Percentiles rank a stretch among this genome's conserved stretches.
These are phyloP conservation scores for Dromiciops gliroides DNA, from an alignment of 2,113 vertebrate species.

Conservation along the genomic window DNA sequence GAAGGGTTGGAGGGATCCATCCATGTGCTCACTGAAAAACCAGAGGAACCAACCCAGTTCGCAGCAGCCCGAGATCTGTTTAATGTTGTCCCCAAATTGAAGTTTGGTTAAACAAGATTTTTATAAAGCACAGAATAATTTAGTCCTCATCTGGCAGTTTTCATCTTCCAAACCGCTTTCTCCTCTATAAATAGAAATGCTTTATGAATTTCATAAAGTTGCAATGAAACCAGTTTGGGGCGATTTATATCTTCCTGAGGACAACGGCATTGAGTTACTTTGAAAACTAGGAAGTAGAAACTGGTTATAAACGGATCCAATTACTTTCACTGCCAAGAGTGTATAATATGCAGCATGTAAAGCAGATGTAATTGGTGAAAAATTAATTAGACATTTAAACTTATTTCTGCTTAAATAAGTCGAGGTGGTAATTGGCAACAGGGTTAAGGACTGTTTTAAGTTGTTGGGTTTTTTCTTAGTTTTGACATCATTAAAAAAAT, in stretches of 20 bases:
- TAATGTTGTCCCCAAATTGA: slow-evolving; percentile 74
- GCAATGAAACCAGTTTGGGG: slow-evolving; percentile 56
- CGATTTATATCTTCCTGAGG: slow-evolving; percentile 61
- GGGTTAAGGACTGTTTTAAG: slow-evolving; percentile 67
- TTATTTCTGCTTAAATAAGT: slow-evolving; percentile 78
- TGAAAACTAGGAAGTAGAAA: slow-evolving; percentile 71
- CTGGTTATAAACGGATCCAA: slow-evolving; percentile 70
- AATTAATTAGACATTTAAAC: slow-evolving; percentile 80
- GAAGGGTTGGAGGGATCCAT: slow-evolving; percentile 69
- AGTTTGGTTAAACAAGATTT: slow-evolving; percentile 69
- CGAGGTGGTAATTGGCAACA: slow-evolving; percentile 74
- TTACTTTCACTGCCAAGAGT: slow-evolving; percentile 70
- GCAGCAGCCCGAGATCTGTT: slow-evolving; percentile 75
- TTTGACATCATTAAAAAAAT: slow-evolving; percentile 55
- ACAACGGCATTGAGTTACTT: slow-evolving; percentile 63
- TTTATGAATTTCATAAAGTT: slow-evolving; percentile 60
- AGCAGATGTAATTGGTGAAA: slow-evolving; percentile 76
- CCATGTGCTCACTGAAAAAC: slow-evolving; percentile 72
- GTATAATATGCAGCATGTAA: slow-evolving; percentile 63
- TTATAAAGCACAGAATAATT: slow-evolving; percentile 67
- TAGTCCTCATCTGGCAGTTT: slow-evolving; percentile 41
- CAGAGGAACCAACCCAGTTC: slow-evolving; percentile 70
- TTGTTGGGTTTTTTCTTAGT: slow-evolving; percentile 46
- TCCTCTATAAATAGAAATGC: neutral
- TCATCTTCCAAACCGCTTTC: neutral